These are phyloP conservation scores for Ophiothrix spiculata DNA, from an alignment of 35 echinoderm and acorn worm genomes.

Conservation along the genomic window DNA sequence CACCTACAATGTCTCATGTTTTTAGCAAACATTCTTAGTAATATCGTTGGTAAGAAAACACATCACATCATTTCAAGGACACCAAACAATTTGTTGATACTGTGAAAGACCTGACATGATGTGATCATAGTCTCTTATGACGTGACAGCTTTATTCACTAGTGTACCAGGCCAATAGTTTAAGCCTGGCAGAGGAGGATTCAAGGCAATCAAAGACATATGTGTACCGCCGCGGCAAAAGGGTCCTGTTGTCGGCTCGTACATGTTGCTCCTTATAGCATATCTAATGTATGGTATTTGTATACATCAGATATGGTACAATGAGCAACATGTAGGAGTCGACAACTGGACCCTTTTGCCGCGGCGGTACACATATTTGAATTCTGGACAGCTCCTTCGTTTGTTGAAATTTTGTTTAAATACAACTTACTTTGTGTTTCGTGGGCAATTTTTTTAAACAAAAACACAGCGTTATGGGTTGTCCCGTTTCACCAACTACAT, in stretches of 20 bases:
- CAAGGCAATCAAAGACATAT: background rate
- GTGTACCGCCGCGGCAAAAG: too few species aligned
- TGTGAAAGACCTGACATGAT: background rate
- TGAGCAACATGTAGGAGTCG: too few species aligned
- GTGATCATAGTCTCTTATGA: background rate
- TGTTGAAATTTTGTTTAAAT: constrained; percentile 14
- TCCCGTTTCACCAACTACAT: background rate
- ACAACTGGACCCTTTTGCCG: too few species aligned
- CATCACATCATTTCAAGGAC: constrained; percentile 17
- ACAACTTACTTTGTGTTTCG: constrained; percentile 1
- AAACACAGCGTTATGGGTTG: background rate
- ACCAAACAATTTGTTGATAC: constrained; percentile 7
- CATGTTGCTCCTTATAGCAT: too few species aligned
- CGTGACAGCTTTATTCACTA: constrained; percentile 5
- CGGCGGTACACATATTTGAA: too few species aligned
- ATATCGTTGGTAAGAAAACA: constrained; percentile 13
- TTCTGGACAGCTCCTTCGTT: background rate
- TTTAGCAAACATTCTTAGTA: constrained; percentile 20
- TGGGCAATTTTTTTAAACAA: constrained; percentile 6
- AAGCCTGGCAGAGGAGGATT: background rate
- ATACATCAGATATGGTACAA: too few species aligned
- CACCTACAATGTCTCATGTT: constrained; percentile 1
- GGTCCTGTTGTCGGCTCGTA: too few species aligned
- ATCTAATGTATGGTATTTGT: too few species aligned
- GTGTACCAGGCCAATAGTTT: background rate